These are phyloP conservation scores for Turnix velox DNA, from an alignment of 2,113 vertebrate genomes.

Conservation along the genomic window DNA sequence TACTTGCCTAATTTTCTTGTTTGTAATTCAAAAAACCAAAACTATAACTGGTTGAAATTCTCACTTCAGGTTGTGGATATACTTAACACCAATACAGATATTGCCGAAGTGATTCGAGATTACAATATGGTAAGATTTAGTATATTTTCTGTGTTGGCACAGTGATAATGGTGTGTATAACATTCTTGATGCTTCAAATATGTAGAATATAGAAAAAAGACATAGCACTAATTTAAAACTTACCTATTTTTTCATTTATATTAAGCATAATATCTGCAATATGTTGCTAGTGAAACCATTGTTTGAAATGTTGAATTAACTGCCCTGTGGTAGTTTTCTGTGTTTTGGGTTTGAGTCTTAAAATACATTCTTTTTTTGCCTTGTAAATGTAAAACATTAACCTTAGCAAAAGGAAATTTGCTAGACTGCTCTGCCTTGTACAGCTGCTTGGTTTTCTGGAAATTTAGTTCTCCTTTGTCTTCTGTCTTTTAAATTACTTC, in stretches of 20 bases:
- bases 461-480: background rate
- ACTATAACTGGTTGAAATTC: background rate
- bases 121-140: constrained; percentile 82
- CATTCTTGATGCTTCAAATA: background rate
- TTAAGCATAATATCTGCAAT: background rate
- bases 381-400: background rate
- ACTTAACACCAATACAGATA: constrained; percentile 92
- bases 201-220: background rate
- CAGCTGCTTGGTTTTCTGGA: background rate
- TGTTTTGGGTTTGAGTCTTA: background rate
- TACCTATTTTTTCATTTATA: background rate
- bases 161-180: background rate
- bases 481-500: background rate
- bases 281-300: background rate
- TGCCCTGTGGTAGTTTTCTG: background rate
- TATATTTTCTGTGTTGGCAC: background rate
- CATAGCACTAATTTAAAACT: background rate
- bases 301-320: background rate
- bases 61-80: constrained; percentile 90
- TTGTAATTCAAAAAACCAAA: background rate
- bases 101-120: constrained; percentile 88
- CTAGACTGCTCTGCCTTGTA: background rate
- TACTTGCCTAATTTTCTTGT: background rate
- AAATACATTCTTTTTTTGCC: background rate
- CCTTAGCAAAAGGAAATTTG: background rate